phyloP scores from a whole-genome alignment of 2,113 vertebrate genomes.

The Solenodon paradoxus region DNA sequence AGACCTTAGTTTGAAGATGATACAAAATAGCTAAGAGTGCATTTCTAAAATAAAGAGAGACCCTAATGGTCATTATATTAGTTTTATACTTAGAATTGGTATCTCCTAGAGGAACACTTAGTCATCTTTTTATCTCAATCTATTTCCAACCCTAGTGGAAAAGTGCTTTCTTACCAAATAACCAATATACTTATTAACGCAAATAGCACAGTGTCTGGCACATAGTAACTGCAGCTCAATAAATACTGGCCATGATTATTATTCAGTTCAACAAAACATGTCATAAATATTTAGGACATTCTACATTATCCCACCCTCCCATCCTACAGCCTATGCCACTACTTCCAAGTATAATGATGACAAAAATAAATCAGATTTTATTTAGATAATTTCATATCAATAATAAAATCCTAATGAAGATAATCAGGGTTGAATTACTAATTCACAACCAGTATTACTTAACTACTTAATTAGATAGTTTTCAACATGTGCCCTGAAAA shows the following conservation, averaged over 20 bases:
- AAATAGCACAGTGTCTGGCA: neutral
- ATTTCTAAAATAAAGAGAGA: conserved; percentile 57
- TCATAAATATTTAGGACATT: conserved; percentile 42
- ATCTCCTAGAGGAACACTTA: neutral
- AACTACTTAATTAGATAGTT: conserved; percentile 18
- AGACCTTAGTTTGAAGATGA: conserved; percentile 16
- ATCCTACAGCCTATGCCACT: neutral
- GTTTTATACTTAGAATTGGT: conserved; percentile 38
- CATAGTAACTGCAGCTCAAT: neutral
- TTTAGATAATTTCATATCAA: conserved; percentile 31
- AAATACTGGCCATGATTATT: conserved; percentile 30
- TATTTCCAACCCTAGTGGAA: conserved; percentile 31
- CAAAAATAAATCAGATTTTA: conserved; percentile 49
- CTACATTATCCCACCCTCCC: neutral
- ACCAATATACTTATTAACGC: conserved; percentile 46
- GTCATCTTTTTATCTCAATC: conserved; percentile 33
- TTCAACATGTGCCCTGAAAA: conserved; percentile 22
- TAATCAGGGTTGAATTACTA: neutral
- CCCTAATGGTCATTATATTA: neutral
- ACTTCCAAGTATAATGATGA: neutral
- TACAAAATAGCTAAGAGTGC: neutral
- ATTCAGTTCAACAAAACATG: neutral
- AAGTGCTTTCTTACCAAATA: conserved; percentile 54
- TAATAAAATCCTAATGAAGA: conserved; percentile 55
- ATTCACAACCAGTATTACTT: conserved; percentile 14